These are phyloP conservation scores for Lepus americanus DNA, from an alignment of 2,113 vertebrate species.

Conservation along the genomic window DNA sequence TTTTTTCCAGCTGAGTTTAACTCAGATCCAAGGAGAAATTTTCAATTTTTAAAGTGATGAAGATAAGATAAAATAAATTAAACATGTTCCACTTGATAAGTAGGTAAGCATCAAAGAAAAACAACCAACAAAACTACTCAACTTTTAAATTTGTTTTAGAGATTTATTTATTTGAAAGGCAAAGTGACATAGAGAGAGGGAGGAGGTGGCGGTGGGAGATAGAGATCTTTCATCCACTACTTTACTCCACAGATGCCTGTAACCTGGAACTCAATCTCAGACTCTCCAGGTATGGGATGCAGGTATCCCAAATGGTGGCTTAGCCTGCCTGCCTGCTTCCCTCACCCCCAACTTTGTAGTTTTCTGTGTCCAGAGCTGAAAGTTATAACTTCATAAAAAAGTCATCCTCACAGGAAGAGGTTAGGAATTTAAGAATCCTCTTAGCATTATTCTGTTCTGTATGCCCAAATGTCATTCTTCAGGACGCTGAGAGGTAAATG, in stretches of 20 bases:
- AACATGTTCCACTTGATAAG: constrained; percentile 82
- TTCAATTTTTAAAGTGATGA: constrained; percentile 82
- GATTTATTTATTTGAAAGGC: too few species aligned
- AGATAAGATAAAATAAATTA: constrained; percentile 84
- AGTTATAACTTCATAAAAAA: background rate
- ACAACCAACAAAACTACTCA: constrained; percentile 67
- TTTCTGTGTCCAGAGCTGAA: constrained; percentile 68
- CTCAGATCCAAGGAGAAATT: constrained; percentile 88
- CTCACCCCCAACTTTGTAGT: constrained; percentile 70
- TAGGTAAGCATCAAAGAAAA: constrained; percentile 72
- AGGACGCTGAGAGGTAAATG: background rate
- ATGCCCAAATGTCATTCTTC: background rate
- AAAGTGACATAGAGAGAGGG: too few species aligned
- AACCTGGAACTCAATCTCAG: too few species aligned
- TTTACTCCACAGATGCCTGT: too few species aligned
- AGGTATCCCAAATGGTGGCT: too few species aligned
- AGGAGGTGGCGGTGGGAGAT: too few species aligned
- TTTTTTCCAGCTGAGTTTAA: constrained; percentile 90
- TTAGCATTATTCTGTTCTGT: background rate
- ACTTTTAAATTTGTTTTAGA: constrained; percentile 54
- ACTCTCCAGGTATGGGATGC: too few species aligned
- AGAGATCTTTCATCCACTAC: too few species aligned
- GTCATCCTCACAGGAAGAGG: background rate
- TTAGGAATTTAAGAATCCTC: background rate
- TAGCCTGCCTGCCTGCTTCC: too few species aligned